phyloP scores from a whole-genome alignment of 2,888 invertebrate genomes.

The Melanotus villosus region DNA sequence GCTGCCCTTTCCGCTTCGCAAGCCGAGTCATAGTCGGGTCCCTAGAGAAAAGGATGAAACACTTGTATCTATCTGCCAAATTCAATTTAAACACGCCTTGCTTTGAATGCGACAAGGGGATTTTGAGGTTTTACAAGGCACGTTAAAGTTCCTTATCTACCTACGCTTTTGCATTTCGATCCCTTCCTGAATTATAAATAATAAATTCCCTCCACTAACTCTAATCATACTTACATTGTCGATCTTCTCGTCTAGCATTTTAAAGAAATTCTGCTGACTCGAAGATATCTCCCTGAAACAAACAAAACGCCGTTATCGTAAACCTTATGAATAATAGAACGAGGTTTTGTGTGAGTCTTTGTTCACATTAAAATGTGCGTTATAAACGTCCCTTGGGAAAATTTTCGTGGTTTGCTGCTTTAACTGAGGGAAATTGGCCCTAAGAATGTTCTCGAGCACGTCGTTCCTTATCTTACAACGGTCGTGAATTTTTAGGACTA shows the following conservation, averaged over 20 bases:
- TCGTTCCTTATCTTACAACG: too few species aligned
- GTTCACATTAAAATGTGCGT: too few species aligned
- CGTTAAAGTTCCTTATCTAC: background rate
- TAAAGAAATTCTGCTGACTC: slow-evolving; percentile 94
- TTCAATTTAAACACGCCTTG: slow-evolving; percentile 7
- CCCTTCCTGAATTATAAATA: background rate
- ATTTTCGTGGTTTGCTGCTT: too few species aligned
- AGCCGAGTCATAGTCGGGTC: slow-evolving; percentile 85
- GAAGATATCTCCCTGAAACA: slow-evolving; percentile 86
- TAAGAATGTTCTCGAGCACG: too few species aligned
- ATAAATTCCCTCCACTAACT: too few species aligned
- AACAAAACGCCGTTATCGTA: slow-evolving; percentile 46
- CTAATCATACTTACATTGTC: slow-evolving; percentile 79
- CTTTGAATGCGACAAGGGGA: slow-evolving; percentile 1
- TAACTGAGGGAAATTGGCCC: too few species aligned
- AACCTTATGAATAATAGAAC: background rate
- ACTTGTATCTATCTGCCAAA: slow-evolving; percentile 8
- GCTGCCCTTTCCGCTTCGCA: slow-evolving; percentile 82
- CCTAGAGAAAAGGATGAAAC: slow-evolving; percentile 69
- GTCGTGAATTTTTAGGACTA: too few species aligned
- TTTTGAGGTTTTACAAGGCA: background rate
- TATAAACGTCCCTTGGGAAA: too few species aligned
- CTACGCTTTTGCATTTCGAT: background rate
- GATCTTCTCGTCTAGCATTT: slow-evolving; percentile 93
- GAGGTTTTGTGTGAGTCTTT: too few species aligned